phyloP scores from a whole-genome alignment of 2,113 vertebrate species.

The Engraulis encrasicolus region DNA sequence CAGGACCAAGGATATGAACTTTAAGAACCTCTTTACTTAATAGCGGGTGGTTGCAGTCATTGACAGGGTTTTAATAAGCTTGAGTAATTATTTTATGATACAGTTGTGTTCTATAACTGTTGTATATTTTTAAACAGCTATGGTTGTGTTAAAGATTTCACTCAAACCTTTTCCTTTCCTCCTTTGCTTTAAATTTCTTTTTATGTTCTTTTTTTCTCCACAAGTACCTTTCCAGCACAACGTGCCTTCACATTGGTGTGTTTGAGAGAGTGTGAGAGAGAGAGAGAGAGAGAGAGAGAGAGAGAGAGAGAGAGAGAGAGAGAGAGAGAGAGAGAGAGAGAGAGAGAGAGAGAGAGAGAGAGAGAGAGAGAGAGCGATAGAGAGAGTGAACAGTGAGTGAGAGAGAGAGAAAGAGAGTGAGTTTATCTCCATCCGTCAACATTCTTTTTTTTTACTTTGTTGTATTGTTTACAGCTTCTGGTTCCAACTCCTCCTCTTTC shows the following conservation, averaged over 20 bases:
- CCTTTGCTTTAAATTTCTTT: neutral
- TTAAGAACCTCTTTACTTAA: neutral
- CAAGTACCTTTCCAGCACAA: neutral
- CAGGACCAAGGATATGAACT: neutral
- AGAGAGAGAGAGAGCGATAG: neutral
- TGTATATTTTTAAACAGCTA: neutral
- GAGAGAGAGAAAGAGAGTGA: neutral
- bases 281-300: neutral
- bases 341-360: neutral
- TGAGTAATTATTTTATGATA: neutral
- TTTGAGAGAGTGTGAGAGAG: neutral
- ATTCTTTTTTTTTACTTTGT: constrained; percentile 46
- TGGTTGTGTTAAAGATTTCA: neutral
- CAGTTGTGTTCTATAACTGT: neutral
- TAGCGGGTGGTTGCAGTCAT: neutral
- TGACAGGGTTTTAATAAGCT: neutral
- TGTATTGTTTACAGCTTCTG: constrained; percentile 85
- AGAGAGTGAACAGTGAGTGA: constrained; percentile 20
- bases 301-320: neutral
- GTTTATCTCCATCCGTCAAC: constrained; percentile 52
- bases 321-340: neutral
- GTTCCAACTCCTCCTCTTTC: constrained; percentile 88
- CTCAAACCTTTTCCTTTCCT: neutral
- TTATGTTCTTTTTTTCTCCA: constrained; percentile 39
- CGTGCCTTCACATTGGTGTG: neutral